A percentile compares a stretch with the other conserved stretches of the same genome.
phyloP scores from a whole-genome alignment of 2,113 vertebrate species.

The Oplegnathus fasciatus region DNA sequence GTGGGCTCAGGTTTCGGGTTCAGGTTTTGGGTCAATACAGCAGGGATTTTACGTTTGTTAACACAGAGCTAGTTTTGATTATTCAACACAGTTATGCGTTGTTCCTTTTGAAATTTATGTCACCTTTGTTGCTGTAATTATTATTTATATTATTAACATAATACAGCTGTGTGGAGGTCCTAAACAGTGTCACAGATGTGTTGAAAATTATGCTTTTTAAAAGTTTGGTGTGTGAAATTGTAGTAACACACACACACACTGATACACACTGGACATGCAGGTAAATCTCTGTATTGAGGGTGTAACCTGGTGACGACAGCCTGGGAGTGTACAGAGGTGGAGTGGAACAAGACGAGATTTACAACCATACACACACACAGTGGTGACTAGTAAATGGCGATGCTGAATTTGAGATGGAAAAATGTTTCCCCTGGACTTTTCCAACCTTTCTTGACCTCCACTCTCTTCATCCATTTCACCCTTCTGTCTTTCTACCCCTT shows the following conservation, averaged over 20 bases:
- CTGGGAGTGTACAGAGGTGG: slow-evolving; percentile 28
- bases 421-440: slow-evolving; percentile 36
- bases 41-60: neutral
- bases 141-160: neutral
- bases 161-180: neutral
- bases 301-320: slow-evolving; percentile 24
- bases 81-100: neutral
- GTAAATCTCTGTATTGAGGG: slow-evolving; percentile 20
- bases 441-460: slow-evolving; percentile 9
- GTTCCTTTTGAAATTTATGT: neutral
- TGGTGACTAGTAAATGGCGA: slow-evolving; percentile 42
- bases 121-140: neutral
- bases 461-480: neutral
- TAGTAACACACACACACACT: neutral
- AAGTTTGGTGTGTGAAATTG: neutral
- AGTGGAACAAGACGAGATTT: slow-evolving; percentile 36
- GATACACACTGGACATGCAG: neutral
- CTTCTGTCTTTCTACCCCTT: too few relatives aligned
- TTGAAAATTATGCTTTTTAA: neutral
- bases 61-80: neutral
- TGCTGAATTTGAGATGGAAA: slow-evolving; percentile 37
- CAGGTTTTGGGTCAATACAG: neutral
- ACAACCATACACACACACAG: slow-evolving; percentile 24
- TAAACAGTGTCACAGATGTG: neutral
- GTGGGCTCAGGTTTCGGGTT: neutral